phyloP scores from a whole-genome alignment of 2,113 vertebrate species.

The Sinocyclocheilus anophthalmus region DNA sequence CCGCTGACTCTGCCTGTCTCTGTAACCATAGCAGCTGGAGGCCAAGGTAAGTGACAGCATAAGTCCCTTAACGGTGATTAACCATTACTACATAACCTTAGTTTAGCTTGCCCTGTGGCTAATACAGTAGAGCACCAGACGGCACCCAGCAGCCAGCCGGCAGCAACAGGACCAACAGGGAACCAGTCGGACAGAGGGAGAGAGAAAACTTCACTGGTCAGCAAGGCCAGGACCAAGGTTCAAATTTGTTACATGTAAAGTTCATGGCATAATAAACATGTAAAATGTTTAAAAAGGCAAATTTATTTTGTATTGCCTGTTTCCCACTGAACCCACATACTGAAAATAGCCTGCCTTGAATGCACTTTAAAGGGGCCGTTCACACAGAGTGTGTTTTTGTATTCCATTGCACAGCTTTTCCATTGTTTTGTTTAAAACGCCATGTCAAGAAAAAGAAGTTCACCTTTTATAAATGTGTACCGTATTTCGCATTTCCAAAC shows the following conservation, averaged over 20 bases:
- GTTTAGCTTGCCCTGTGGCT: slow-evolving; percentile 44
- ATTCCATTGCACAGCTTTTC: no score
- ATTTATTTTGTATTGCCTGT: not conserved
- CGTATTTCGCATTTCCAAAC: no score
- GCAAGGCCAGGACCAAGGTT: slow-evolving; percentile 68
- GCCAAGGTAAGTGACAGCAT: slow-evolving; percentile 67
- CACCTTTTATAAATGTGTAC: not conserved
- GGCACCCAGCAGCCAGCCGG: slow-evolving; percentile 16
- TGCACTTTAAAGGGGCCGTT: not conserved
- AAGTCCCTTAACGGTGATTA: not conserved
- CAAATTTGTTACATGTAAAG: not conserved
- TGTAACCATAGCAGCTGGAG: slow-evolving; percentile 53
- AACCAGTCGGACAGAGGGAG: slow-evolving; percentile 49
- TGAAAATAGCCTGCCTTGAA: not conserved
- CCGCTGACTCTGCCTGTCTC: slow-evolving; percentile 37
- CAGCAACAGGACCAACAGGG: slow-evolving; percentile 35
- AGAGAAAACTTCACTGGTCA: slow-evolving; percentile 58
- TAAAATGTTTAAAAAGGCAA: not conserved
- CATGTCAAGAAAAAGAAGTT: not conserved
- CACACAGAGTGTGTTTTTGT: not conserved
- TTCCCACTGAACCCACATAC: not conserved
- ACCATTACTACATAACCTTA: not conserved
- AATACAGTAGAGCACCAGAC: slow-evolving; percentile 19
- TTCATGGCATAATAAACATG: not conserved
- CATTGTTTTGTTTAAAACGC: no score